Evolutionary conservation across 1,140 invertebrate genomes (phyloP).

Genomic region (Atopsyche davidsoni): DNA sequence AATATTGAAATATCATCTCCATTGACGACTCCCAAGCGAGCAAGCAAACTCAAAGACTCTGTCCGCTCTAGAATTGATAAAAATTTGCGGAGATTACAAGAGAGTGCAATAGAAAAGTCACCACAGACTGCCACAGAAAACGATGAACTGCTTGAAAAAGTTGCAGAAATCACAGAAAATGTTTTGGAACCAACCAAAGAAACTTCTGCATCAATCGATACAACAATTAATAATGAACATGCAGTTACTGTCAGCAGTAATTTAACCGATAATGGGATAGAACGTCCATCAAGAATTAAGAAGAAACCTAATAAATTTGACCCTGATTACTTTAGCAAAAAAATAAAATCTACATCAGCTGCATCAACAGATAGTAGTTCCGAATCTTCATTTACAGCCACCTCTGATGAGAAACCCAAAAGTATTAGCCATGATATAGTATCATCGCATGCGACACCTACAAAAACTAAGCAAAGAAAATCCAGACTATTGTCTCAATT

Average conservation of each 20-base stretch:
- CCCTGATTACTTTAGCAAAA: too few relatives aligned
- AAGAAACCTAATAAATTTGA: constrained; percentile 45
- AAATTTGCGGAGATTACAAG: constrained; percentile 11
- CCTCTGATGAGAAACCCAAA: too few relatives aligned
- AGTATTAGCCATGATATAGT: too few relatives aligned
- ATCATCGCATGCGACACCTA: constrained; percentile 15
- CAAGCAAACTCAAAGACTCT: constrained; percentile 15
- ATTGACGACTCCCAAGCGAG: constrained; percentile 5
- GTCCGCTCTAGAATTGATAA: constrained; percentile 14
- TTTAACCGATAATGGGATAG: constrained; percentile 4
- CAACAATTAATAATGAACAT: background rate
- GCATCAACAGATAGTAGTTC: background rate
- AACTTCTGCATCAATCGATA: background rate
- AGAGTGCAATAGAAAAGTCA: constrained; percentile 1
- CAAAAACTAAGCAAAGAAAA: constrained; percentile 27
- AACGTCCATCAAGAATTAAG: constrained; percentile 41
- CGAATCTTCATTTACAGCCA: too few relatives aligned
- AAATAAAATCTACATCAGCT: too few relatives aligned
- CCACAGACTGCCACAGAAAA: background rate
- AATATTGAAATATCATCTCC: constrained; percentile 10
- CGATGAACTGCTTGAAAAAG: background rate
- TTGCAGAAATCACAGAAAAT: background rate
- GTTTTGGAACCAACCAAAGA: background rate
- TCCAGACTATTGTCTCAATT: constrained; percentile 39
- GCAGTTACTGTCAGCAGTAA: background rate